Base-by-base conservation (phyloP, 2,113 vertebrate species). In the Epinephelus cyanopodus region DNA sequence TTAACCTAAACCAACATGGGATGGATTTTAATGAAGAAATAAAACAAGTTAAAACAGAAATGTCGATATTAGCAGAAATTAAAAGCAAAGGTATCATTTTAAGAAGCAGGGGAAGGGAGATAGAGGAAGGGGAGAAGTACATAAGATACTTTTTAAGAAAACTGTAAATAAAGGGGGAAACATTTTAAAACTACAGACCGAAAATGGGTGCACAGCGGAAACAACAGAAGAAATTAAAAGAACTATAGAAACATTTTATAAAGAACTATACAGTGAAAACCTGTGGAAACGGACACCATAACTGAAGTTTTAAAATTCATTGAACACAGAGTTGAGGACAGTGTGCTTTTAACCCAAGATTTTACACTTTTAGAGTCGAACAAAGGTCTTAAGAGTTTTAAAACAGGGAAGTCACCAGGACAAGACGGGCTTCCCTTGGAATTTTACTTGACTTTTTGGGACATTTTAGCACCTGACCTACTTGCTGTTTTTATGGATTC, bases 11-110 rank as follows among this genome's bases (percentile, higher is more conserved):
- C 2, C 48, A 72, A 29, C 23, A 65, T 1, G 39, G 39, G 5
- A 39, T 39, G 39, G 39, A 7, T 39, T 39, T 39, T 39, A 39
- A 39, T 6, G 39, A 6, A 39, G 39, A 39, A 39, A 39, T 39
- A 39, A 10, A 23, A 45, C 1, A 65, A 29, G 5, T 73, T 0
- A 81, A 81, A 81, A 45, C 3, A 45, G 37, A 81, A 2, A 73
- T 81, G 69, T 33, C 19, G 3, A 19, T 14, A 5, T 48, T 81
- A 66, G 25, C 50, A 19, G 60, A 81, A 33, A 57, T 45, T 0
- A 73, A 66, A 81, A n/a, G 78, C 3, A 65, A 66, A 10, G 78
- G 77, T 2, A 17, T 80, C 1, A 72, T 80, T 64, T 64, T 72
- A 72, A 72, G 68, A 2, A 63, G 48, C 2, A 80, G 17, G 1